Percentiles rank a stretch among this genome's conserved stretches.
Evolutionary conservation across 2,113 vertebrate genomes (phyloP).

Genomic region (Stegostoma tigrinum): DNA sequence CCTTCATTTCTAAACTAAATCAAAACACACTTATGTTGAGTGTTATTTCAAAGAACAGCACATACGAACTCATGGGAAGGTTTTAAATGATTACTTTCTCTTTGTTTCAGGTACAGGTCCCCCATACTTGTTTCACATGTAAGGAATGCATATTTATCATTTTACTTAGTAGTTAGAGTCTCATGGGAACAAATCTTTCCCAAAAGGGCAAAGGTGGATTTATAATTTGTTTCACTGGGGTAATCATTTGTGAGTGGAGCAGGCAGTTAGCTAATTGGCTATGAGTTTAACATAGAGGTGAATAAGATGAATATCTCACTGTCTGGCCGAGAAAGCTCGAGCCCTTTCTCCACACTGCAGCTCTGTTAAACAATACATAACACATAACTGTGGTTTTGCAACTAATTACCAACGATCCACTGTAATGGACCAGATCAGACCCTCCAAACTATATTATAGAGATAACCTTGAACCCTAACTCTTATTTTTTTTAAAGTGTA

Average conservation of each 20-base stretch:
- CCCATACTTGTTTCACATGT: background rate
- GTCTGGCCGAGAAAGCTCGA: background rate
- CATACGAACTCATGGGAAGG: background rate
- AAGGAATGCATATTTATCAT: background rate
- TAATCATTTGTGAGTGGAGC: background rate
- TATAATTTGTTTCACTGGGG: background rate
- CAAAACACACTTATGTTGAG: background rate
- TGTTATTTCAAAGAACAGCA: background rate
- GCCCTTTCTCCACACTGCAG: no score
- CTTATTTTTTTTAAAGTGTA: no score
- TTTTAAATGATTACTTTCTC: background rate
- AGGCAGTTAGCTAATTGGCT: no score
- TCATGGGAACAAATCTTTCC: background rate
- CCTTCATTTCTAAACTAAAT: background rate
- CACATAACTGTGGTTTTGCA: background rate
- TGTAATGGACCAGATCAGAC: no score
- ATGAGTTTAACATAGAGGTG: background rate
- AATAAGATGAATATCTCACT: background rate
- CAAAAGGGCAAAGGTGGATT: background rate
- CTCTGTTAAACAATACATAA: background rate
- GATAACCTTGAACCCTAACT: no score
- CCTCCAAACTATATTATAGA: no score
- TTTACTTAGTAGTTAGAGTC: background rate
- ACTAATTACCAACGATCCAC: background rate
- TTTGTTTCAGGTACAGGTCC: background rate